Conservation (phyloP, 2,888 invertebrate genomes). For the Muschampia plurimacula region DNA sequence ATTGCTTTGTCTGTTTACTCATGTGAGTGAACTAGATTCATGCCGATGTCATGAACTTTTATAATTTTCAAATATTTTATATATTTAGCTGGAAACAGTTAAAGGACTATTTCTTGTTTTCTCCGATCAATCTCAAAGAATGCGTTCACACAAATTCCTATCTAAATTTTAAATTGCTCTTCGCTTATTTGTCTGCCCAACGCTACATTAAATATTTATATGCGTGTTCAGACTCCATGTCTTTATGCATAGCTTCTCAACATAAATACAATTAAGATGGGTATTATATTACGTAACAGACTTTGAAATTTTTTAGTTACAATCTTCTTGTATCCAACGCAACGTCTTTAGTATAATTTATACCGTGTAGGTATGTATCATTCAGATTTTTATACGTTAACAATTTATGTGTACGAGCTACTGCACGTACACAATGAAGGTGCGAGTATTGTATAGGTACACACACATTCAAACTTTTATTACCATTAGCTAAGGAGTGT, state of each 20-base stretch:
- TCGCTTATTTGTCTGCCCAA: constrained; percentile 1
- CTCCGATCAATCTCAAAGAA: background rate
- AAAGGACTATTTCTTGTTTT: background rate
- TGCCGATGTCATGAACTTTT: background rate
- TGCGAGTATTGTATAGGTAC: too few species aligned
- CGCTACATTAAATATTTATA: constrained; percentile 8
- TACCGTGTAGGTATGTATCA: too few species aligned
- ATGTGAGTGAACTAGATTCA: background rate
- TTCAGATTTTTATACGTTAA: too few species aligned
- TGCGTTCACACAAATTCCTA: background rate
- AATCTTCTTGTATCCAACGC: background rate
- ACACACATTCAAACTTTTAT: too few species aligned
- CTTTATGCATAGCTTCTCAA: background rate
- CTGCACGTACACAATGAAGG: too few species aligned
- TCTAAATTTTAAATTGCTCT: constrained; percentile 5
- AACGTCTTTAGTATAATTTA: too few species aligned
- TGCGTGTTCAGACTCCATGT: background rate
- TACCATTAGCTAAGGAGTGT: too few species aligned
- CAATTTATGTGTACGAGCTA: too few species aligned
- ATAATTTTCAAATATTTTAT: background rate
- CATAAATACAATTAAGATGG: background rate
- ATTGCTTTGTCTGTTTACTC: background rate
- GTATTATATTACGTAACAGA: background rate
- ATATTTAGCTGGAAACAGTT: background rate
- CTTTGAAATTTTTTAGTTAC: background rate